Conservation (phyloP, 1,140 invertebrate species). For the Phortica variegata region DNA sequence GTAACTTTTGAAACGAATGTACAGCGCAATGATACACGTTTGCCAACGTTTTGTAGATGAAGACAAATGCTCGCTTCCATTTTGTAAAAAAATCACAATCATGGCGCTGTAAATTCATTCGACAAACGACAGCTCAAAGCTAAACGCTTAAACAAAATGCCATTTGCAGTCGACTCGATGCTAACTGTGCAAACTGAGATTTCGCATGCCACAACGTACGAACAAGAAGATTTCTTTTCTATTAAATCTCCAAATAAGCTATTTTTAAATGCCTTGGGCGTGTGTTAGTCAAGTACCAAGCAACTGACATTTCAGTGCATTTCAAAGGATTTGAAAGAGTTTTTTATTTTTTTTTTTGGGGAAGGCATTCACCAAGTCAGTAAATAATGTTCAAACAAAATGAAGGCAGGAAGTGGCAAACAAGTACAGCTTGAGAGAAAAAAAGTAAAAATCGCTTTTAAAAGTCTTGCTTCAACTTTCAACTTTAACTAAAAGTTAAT, state of each 20-base stretch:
- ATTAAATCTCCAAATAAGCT: no score
- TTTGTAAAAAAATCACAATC: no score
- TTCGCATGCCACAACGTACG: no score
- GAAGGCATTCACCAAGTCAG: slow-evolving; percentile 28
- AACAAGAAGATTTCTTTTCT: no score
- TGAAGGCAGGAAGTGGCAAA: not conserved
- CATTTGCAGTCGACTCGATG: no score
- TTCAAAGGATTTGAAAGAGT: slow-evolving; percentile 30
- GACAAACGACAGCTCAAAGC: slow-evolving; percentile 22
- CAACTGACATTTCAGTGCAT: slow-evolving; percentile 6
- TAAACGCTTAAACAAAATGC: no score
- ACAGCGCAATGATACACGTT: slow-evolving; percentile 51
- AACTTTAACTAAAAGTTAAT: slow-evolving; percentile 37
- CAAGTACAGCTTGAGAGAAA: not conserved
- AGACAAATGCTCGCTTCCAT: no score
- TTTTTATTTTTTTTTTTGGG: slow-evolving; percentile 27
- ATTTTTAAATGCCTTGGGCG: no score
- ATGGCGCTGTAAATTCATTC: no score
- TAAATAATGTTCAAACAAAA: slow-evolving; percentile 33
- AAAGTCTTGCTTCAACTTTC: slow-evolving; percentile 20
- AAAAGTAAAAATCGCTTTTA: not conserved
- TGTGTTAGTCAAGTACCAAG: no score
- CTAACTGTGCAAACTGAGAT: no score
- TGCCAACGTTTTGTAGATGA: no score
- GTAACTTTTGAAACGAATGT: slow-evolving; percentile 54